Evolutionary conservation across 2,113 vertebrate species (phyloP).

Genomic region (Pteronura brasiliensis): DNA sequence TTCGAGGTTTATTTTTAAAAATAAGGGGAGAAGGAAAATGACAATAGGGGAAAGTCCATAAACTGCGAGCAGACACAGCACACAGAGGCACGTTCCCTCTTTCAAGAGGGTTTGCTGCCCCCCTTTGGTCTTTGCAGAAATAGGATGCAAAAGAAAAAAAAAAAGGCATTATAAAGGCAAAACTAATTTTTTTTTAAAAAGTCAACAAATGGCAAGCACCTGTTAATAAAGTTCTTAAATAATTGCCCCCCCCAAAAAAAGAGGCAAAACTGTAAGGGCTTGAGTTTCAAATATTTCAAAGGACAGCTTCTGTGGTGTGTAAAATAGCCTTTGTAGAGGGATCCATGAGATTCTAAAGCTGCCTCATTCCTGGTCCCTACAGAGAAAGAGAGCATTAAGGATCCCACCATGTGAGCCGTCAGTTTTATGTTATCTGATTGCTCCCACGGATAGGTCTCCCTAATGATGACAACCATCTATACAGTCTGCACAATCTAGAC

Average conservation of each 20-base stretch:
- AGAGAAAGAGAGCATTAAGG: accelerated
- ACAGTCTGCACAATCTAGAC: background rate
- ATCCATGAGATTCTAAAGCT: background rate
- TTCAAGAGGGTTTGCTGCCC: slow-evolving; percentile 49
- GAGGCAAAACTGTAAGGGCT: background rate
- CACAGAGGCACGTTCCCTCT: background rate
- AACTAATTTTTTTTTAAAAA: background rate
- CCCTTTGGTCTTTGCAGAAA: background rate
- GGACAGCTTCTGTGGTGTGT: too few relatives aligned
- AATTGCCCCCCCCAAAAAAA: background rate
- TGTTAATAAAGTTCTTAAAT: background rate
- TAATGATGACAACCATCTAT: accelerated
- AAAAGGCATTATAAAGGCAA: too few relatives aligned
- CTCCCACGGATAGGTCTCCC: accelerated
- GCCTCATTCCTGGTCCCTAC: accelerated
- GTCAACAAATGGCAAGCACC: background rate
- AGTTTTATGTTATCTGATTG: too few relatives aligned
- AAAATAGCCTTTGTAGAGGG: background rate
- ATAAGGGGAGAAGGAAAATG: background rate
- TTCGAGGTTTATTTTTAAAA: background rate
- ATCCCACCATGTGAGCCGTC: background rate
- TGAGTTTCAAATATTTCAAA: background rate
- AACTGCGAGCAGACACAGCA: accelerated
- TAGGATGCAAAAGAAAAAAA: background rate
- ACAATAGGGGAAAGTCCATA: background rate